Evolutionary conservation across 2,888 invertebrate species (phyloP).

Genomic region (Dusona sp.): DNA sequence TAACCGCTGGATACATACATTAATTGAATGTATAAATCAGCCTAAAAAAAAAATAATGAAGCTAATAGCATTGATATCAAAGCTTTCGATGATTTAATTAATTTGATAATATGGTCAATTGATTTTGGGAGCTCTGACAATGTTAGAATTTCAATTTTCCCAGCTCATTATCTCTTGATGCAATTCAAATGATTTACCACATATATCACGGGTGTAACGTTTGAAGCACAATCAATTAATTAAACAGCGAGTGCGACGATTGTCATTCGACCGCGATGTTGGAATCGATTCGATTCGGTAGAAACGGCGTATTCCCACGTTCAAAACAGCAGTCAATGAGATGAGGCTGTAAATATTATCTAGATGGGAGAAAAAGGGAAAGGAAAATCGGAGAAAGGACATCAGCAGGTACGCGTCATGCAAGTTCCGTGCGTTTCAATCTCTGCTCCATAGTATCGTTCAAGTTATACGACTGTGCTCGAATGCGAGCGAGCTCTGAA

Average conservation of each 20-base stretch:
- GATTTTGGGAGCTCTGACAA: neutral
- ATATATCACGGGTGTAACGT: neutral
- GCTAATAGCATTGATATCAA: neutral
- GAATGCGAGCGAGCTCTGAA: neutral
- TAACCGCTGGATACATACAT: too few relatives aligned
- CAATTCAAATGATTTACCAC: slow-evolving; percentile 9
- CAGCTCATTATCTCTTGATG: neutral
- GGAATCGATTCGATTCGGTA: slow-evolving; percentile 1
- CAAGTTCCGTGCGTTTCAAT: slow-evolving; percentile 29
- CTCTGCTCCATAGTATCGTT: slow-evolving; percentile 10
- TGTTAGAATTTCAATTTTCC: neutral
- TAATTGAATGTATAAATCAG: neutral
- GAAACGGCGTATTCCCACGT: slow-evolving; percentile 12
- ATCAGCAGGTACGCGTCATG: slow-evolving; percentile 2
- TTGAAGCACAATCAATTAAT: slow-evolving; percentile 4
- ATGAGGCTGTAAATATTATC: slow-evolving; percentile 24
- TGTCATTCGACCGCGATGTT: slow-evolving; percentile 7
- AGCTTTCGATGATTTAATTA: neutral
- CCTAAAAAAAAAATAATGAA: neutral
- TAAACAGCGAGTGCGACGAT: slow-evolving; percentile 2
- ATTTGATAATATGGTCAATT: neutral
- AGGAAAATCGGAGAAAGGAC: neutral
- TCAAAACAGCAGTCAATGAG: neutral
- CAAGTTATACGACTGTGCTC: neutral
- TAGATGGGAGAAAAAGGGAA: slow-evolving; percentile 2